phyloP scores from a whole-genome alignment of 2,888 invertebrate species.

The Dryobotodes eremita region DNA sequence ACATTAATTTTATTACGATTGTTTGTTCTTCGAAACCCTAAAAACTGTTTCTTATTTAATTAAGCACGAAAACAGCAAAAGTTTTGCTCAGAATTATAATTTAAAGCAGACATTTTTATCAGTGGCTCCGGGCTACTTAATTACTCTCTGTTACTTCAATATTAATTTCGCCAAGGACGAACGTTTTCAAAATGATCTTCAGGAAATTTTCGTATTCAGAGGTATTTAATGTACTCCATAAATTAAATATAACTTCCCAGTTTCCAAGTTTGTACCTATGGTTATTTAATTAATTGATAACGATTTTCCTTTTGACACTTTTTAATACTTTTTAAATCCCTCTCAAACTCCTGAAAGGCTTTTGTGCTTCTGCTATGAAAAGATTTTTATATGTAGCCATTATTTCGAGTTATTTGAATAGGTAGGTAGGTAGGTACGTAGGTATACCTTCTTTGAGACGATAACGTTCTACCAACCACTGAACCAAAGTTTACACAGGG shows the following conservation, averaged over 20 bases:
- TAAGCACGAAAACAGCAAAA: constrained; percentile 64
- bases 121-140: constrained; percentile 62
- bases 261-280: not conserved
- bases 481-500: not conserved
- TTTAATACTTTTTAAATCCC: not conserved
- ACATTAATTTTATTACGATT: constrained; percentile 31
- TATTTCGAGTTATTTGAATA: not conserved
- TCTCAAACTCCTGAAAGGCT: not conserved
- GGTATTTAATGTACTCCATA: constrained; percentile 25
- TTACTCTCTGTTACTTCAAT: constrained; percentile 63
- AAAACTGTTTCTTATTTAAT: constrained; percentile 57
- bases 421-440: not conserved
- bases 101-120: constrained; percentile 63
- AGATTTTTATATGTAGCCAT: not conserved
- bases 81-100: constrained; percentile 64
- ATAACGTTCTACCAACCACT: not conserved
- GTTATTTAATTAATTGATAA: not conserved
- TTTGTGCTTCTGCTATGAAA: not conserved
- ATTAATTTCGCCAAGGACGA: constrained; percentile 54
- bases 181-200: constrained; percentile 42
- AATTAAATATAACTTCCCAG: constrained; percentile 17
- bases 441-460: not conserved
- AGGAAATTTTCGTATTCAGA: constrained; percentile 17
- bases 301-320: not conserved
- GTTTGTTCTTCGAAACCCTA: constrained; percentile 21